phyloP scores from a whole-genome alignment of 2,113 vertebrate genomes.

The Rynchops niger region DNA sequence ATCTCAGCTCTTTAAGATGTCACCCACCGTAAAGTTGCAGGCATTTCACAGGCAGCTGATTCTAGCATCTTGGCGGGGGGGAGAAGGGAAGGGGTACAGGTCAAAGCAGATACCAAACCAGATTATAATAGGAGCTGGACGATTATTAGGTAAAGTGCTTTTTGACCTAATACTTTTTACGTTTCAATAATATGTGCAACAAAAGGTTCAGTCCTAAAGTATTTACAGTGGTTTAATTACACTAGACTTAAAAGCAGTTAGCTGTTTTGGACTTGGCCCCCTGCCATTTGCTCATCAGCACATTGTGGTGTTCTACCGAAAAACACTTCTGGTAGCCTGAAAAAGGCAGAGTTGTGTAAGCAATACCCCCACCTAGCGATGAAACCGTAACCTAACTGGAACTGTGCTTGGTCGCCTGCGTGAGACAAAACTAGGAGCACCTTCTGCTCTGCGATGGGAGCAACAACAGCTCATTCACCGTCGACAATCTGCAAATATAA shows the following conservation, averaged over 20 bases:
- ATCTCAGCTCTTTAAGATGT: neutral
- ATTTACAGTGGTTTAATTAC: neutral
- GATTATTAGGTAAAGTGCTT: neutral
- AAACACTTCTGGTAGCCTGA: neutral
- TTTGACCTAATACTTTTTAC: neutral
- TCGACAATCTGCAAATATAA: neutral
- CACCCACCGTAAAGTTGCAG: neutral
- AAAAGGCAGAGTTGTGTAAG: neutral
- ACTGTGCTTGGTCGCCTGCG: fast-evolving
- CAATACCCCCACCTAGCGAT: neutral
- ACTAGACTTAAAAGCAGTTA: neutral
- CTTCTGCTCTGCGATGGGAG: neutral
- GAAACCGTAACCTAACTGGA: neutral
- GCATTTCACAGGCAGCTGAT: neutral
- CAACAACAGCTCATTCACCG: fast-evolving
- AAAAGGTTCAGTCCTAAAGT: neutral
- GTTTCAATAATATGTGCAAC: neutral
- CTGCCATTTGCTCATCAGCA: neutral
- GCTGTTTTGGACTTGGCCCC: no score
- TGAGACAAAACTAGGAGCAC: neutral
- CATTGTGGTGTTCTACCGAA: fast-evolving
- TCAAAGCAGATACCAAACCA: neutral
- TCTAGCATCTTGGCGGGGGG: neutral
- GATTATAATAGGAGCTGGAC: neutral
- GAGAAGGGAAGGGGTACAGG: neutral